phyloP scores from a whole-genome alignment of 2,113 vertebrate genomes.

The Pan troglodytes region NHGRI_mPanTro3-v2.1_pri NC_072412.2:25413501-25414000 shows the following conservation, averaged over 20 bases:
- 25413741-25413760: not conserved
- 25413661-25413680: not conserved
- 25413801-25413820: slow-evolving; percentile 5
- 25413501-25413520: not conserved
- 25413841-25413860: not conserved
- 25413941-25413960: slow-evolving; percentile 60
- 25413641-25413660: not conserved
- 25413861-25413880: slow-evolving; percentile 49
- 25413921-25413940: slow-evolving; percentile 55
- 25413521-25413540: not conserved
- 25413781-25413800: not conserved
- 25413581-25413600: slow-evolving; percentile 5
- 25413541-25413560: not conserved
- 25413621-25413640: not conserved
- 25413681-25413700: not conserved
- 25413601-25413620: not conserved
- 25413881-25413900: not conserved
- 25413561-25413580: not conserved
- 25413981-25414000: not conserved
- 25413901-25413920: slow-evolving; percentile 43
- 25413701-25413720: not conserved
- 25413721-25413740: not conserved
- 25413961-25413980: slow-evolving; percentile 52
- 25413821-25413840: slow-evolving; percentile 17
- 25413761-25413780: slow-evolving; percentile 18